phyloP scores from a whole-genome alignment of 2,113 vertebrate species.

The Oenanthe oenanthe region DNA sequence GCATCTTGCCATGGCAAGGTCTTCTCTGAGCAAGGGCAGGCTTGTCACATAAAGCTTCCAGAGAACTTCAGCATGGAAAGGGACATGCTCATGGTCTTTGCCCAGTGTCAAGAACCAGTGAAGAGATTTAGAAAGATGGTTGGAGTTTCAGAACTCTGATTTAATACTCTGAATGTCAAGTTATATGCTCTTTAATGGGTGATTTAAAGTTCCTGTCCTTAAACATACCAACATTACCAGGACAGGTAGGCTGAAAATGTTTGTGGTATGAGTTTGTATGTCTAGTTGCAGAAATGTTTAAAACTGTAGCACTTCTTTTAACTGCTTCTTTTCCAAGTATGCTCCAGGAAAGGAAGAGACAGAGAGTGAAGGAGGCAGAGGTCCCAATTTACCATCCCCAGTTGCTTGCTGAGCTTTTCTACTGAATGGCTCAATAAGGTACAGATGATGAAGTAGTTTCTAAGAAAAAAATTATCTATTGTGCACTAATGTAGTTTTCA shows the following conservation, averaged over 20 bases:
- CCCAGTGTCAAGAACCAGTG: not conserved
- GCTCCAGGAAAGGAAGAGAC: not conserved
- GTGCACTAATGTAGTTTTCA: constrained; percentile 26
- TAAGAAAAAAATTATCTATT: constrained; percentile 23
- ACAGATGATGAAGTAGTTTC: constrained; percentile 30
- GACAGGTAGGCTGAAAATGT: not conserved
- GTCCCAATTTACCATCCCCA: not conserved
- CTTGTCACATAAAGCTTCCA: not conserved
- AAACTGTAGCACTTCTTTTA: not conserved
- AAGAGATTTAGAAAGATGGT: not conserved
- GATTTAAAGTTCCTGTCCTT: not conserved
- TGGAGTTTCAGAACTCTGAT: not conserved
- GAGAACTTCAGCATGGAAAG: not conserved
- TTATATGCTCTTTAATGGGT: not conserved
- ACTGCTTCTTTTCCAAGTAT: not conserved
- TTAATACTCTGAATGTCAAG: not conserved
- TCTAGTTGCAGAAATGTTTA: not conserved
- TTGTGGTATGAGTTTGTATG: not conserved
- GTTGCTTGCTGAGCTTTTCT: not conserved
- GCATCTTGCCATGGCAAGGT: not conserved
- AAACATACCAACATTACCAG: not conserved
- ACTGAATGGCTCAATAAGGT: not conserved
- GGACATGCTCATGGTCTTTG: not conserved
- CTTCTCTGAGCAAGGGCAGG: not conserved
- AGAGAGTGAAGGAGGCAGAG: not conserved